Evolutionary conservation across 2,113 vertebrate genomes (phyloP), one percentile per base, ranked within the genome.

Genomic region (Nycticryphes semicollaris): DNA sequence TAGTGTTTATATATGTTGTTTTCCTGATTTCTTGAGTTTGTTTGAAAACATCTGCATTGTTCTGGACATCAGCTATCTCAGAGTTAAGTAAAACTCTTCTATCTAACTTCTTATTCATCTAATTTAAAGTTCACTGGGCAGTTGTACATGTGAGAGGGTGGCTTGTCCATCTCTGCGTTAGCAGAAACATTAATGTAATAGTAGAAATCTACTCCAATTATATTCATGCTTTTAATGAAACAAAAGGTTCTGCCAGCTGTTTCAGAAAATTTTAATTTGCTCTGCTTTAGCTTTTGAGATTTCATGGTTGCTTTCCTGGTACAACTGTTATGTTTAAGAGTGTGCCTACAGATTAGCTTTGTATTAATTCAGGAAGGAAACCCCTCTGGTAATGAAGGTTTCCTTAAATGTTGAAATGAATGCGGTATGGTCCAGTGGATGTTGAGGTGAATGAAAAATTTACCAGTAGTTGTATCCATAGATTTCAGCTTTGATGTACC

Each of bases 191-290:
- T 79, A 83, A 79, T 57, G 20, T 73, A 51, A 21, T 76, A 63
- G 51, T 86, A 85, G 69, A 76, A 89, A 87, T 90, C 57, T 76
- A 25, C 39, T 91, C 45, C n/a, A 83, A 45, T 96, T 93, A 74
- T 91, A 66, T 66, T 82, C 10, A 41, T 74, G 62, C 57, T 95
- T 94, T 91, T 89, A 85, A 90, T 91, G 74, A 79, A 93, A 76
- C 69, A 87, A 94, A 94, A 93, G 60, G 39, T 94, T 91, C 39
- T 94, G 33, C 70, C 89, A 95, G 93, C 89, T 96, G 89, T 60
- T 95, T 96, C 84, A 96, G 93, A 92, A 97, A 94, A 95, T 79
- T 79, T 84, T 94, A 20, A 94, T 95, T 96, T 96, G 91, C 89
- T 95, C 77, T 94, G 86, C 81, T 79, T 95, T 94, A 95, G 89